Evolutionary conservation across 2,113 vertebrate species (phyloP), one percentile per base, ranked within the genome.

Genomic region (Salvator merianae): DNA sequence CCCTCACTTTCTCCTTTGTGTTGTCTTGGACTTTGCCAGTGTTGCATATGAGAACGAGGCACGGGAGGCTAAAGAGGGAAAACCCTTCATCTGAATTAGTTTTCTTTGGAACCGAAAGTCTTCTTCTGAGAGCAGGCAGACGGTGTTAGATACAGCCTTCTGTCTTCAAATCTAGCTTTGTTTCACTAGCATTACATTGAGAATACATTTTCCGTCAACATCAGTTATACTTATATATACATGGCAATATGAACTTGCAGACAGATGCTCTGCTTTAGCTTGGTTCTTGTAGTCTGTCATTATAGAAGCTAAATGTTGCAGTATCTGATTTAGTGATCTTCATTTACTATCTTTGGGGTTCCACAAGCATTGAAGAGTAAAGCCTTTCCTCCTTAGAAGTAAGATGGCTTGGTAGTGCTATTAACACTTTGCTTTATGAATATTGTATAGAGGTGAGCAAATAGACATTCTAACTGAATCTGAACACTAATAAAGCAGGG

Each of bases 241-340:
- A 43, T 30, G 2, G 82, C 77, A 24, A 73, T 36, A 14, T 76
- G 47, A 86, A 63, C 18, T 34, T 76, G 53, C 38, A 59, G 40
- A 71, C 36, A 13, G n/a, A 40, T 9, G 3, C 26, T 1, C 16
- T 20, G 3, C 18, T 0, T 0, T 77, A 38, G 20, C 24, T 50
- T 77, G 36, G 7, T 22, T 50, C 66, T 30, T n/a, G 18, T n/a
- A 50, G 8, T 50, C 12, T 50, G 32, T 43, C 28, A 40, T 38
- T 66, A 12, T n/a, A 69, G n/a, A 79, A 79, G 40, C 24, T 3
- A 14, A 20, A 5, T 26, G 8, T 40, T 79, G 30, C n/a, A 32
- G 30, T 18, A 50, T 50, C 16, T 50, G 30, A 22, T 69, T 80
- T 69, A 32, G 65, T 63, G 53, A 32, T 12, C 18, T 66, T 79